Evolutionary conservation across 1,140 invertebrate species (phyloP), one percentile per base, ranked within the genome.

Genomic region (Hylaeus anthracinus): DNA sequence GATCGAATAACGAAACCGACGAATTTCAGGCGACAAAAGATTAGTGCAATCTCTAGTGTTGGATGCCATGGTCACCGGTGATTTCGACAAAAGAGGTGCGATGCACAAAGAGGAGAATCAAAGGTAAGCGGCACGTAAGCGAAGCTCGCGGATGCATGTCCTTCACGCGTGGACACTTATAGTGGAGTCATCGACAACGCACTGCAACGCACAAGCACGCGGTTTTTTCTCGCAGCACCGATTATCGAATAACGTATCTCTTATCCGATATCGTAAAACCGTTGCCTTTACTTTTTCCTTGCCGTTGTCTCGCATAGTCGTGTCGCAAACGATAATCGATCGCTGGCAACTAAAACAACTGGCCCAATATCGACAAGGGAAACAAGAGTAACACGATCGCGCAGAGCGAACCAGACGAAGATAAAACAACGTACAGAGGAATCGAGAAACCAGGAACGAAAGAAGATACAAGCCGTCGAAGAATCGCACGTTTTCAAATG

Each of bases 31-130:
- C 94, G 97, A 98, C 92, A 97, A 97, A 94, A 95, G 95, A 87
- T 94, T 98, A 85, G 92, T 98, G 82, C 97, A 98, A 92, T 97
- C 96, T 60, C 93, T 98, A 73, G 96, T 97, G 72, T 95, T 97
- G 90, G 97, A 98, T 92, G 97, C 97, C 2, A 95, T 95, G 92
- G 95, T 97, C 51, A 97, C 97, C 26, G 95, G 97, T 88, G 95
- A 95, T 76, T 94, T 97, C 61, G 95, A 96, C 92, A 95, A 95
- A 83, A 93, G 94, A 91, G 94, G 92, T 80, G 93, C 93, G 91
- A 88, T 91, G 88, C 91, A 93, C 71, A 92, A 91, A 71, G 90
- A 93, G 73, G 91, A 93, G 51, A 91, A 92, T 81, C 88, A 89
- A 51, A 93, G 90, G 92, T 93, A 91, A 91, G 90, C 91, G 73